Evolutionary conservation across 2,888 invertebrate species (phyloP), one percentile per base, ranked within the genome.

Genomic region (Tachina lurida): DNA sequence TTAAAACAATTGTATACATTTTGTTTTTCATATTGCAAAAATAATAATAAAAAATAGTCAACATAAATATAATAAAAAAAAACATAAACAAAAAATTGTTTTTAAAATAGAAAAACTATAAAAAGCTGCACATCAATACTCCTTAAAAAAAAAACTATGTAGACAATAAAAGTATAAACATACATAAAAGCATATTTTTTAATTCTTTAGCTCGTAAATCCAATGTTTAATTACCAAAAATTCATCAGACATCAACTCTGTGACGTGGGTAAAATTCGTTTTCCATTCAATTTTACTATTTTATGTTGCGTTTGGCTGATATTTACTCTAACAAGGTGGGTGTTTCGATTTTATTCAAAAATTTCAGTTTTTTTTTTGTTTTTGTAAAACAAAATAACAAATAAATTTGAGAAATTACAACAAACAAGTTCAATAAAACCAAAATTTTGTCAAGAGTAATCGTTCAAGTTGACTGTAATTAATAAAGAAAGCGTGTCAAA

Each of bases 161-260:
- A 31, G 31, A 5, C 31, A 31, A 31, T 7, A 31, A 1, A 5
- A 31, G 7, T 31, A 7, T 31, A 31, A 31, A 31, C 31, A 31
- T 31, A 31, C n/a, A 31, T 17, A 31, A 67, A 39, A 67, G 4
- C 17, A 45, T n/a, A 41, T 0, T 45, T 47, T 45, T 12, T 12
- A 10, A 39, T 62, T 68, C 19, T 31, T 52, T 45, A 60, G 31
- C 41, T 74, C 58, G n/a, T 80, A 47, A 65, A 63, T 13, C 10
- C 10, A 58, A 83, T 83, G 83, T 62, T 73, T 47, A 22, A 41
- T 47, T 67, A n/a, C 47, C 56, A 60, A 67, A 67, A n/a, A n/a
- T 19, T 39, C 13, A 1, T 49, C 5, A 15, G 15, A 17, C 63
- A 39, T 41, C 56, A 39, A 56, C 17, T 13, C 39, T 47, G 13